A percentile compares a stretch with the other conserved stretches of the same genome.
Conservation (phyloP, 2,113 vertebrate genomes). For the Crotalus viridis region DNA sequence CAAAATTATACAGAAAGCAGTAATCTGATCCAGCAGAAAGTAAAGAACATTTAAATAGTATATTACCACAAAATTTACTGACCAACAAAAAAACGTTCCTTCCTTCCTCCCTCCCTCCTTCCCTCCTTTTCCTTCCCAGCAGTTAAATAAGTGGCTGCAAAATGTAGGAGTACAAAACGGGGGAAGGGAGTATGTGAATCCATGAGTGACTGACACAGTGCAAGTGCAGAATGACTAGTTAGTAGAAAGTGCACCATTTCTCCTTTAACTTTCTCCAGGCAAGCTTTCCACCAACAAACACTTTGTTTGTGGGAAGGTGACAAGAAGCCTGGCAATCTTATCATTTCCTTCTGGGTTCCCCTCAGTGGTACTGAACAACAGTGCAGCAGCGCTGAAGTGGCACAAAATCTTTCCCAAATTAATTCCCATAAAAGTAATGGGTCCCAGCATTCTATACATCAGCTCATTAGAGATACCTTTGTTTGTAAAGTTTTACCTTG, state of each 20-base stretch:
- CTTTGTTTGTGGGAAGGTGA: neutral
- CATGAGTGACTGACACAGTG: neutral
- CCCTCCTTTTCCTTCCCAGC: neutral
- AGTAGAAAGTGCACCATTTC: neutral
- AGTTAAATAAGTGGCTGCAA: neutral
- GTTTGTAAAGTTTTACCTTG: neutral
- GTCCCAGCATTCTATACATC: neutral
- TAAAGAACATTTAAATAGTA: neutral
- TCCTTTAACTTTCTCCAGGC: neutral
- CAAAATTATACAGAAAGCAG: neutral
- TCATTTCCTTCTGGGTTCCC: neutral
- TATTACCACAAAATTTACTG: neutral
- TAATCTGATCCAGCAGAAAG: neutral
- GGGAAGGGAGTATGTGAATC: neutral
- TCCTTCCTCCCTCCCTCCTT: neutral
- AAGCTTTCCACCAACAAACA: neutral
- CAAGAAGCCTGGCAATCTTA: neutral
- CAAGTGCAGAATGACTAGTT: neutral
- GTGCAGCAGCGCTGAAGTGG: neutral
- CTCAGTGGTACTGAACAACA: neutral
- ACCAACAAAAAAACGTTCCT: neutral
- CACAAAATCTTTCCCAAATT: no score
- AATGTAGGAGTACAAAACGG: neutral
- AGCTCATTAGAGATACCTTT: neutral
- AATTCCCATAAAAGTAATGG: neutral